phyloP scores from a whole-genome alignment of 2,888 invertebrate species.

The Acrobasis suavella region DNA sequence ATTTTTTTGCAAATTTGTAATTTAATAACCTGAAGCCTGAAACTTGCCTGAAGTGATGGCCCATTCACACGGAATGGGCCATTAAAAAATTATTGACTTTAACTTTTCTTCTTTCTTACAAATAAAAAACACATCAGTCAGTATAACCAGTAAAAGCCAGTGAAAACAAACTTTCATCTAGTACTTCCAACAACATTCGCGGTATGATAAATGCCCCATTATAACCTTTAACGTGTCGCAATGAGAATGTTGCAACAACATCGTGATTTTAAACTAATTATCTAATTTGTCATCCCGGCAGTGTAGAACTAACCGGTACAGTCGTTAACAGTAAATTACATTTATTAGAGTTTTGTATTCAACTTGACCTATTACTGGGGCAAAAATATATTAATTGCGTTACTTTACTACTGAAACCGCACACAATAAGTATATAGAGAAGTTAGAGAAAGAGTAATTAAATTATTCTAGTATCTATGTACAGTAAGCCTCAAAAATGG shows the following conservation, averaged over 20 bases:
- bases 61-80: too few species aligned
- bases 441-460: too few species aligned
- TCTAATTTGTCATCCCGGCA: constrained; percentile 60
- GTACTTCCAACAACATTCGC: not conserved
- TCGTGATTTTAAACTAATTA: constrained; percentile 61
- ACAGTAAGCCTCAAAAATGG: too few species aligned
- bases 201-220: constrained; percentile 23
- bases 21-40: too few species aligned
- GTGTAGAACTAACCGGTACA: constrained; percentile 21
- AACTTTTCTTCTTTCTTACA: not conserved
- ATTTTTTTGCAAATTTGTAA: too few species aligned
- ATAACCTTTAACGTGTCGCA: constrained; percentile 29
- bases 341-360: not conserved
- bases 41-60: too few species aligned
- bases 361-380: too few species aligned
- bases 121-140: not conserved
- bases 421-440: too few species aligned
- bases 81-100: too few species aligned
- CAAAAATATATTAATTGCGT: too few species aligned
- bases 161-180: constrained; percentile 8
- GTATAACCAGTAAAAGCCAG: constrained; percentile 4
- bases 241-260: constrained; percentile 35
- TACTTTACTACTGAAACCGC: too few species aligned
- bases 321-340: constrained; percentile 16
- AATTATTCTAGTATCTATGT: too few species aligned